Conservation (phyloP, 1,140 invertebrate genomes). For the Cardiocondyla obscurior region DNA sequence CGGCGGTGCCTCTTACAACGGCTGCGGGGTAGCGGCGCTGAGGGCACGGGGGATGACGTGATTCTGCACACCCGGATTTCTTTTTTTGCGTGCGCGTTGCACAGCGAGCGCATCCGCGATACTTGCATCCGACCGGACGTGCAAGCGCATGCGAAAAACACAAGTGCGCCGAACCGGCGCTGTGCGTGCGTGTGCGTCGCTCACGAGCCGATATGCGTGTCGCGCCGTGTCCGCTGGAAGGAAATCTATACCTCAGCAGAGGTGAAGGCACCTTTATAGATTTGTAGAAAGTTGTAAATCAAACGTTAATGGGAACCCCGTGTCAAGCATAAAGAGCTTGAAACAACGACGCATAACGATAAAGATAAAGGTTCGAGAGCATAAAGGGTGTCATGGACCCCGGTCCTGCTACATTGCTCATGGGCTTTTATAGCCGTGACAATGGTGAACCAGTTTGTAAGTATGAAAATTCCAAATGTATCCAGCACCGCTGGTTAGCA, state of each 20-base stretch:
- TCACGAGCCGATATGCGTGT: background rate
- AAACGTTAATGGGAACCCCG: slow-evolving; percentile 83
- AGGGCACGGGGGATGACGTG: background rate
- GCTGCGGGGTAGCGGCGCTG: background rate
- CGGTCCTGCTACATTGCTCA: slow-evolving; percentile 39
- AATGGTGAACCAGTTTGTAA: slow-evolving; percentile 69
- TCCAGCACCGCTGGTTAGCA: background rate
- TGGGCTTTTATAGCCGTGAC: slow-evolving; percentile 66
- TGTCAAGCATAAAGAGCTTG: slow-evolving; percentile 82
- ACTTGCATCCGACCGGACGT: background rate
- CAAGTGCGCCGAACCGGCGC: too few relatives aligned
- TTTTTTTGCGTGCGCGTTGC: background rate
- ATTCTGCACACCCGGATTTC: background rate
- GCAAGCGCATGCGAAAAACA: background rate
- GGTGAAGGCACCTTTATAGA: slow-evolving; percentile 81
- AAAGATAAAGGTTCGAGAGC: slow-evolving; percentile 79
- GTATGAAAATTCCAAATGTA: slow-evolving; percentile 60
- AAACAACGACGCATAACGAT: slow-evolving; percentile 83
- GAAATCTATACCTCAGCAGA: slow-evolving; percentile 67
- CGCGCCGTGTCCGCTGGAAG: slow-evolving; percentile 47
- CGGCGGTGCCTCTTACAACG: slow-evolving; percentile 38
- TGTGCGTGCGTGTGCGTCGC: background rate
- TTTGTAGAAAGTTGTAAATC: slow-evolving; percentile 84
- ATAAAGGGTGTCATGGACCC: slow-evolving; percentile 65
- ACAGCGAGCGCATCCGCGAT: slow-evolving; percentile 9